phyloP scores from a whole-genome alignment of 2,888 invertebrate species.

The Nomada lathburiana region DNA sequence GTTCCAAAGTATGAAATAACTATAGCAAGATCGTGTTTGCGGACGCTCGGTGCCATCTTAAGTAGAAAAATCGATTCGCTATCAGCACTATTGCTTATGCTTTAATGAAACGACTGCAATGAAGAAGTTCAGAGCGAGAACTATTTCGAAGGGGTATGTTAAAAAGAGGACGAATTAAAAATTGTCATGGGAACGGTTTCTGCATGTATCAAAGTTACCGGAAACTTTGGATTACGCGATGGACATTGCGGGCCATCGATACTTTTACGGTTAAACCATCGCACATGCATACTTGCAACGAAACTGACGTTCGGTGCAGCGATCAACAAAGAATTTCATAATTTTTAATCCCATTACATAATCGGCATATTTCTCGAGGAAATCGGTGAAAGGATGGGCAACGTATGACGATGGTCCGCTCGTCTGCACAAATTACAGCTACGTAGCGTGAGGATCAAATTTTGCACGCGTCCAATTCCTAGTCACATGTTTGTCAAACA shows the following conservation, averaged over 20 bases:
- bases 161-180: not conserved
- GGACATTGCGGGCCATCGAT: not conserved
- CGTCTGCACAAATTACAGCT: not conserved
- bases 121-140: too few species aligned
- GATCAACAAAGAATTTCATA: conserved; percentile 7
- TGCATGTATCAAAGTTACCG: not conserved
- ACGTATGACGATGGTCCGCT: not conserved
- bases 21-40: too few species aligned
- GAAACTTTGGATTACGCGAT: not conserved
- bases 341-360: conserved; percentile 1
- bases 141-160: not conserved
- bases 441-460: not conserved
- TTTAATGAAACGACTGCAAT: too few species aligned
- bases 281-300: not conserved
- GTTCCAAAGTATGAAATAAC: too few species aligned
- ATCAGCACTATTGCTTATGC: too few species aligned
- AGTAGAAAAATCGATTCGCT: too few species aligned
- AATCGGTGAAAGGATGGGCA: not conserved
- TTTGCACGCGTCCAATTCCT: not conserved
- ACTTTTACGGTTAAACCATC: not conserved
- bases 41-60: too few species aligned
- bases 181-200: not conserved
- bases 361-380: not conserved
- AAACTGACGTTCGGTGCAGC: conserved; percentile 1
- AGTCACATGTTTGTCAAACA: not conserved